phyloP scores from a whole-genome alignment of 1,140 invertebrate species.

The Lamellibrachia luymesi region DNA sequence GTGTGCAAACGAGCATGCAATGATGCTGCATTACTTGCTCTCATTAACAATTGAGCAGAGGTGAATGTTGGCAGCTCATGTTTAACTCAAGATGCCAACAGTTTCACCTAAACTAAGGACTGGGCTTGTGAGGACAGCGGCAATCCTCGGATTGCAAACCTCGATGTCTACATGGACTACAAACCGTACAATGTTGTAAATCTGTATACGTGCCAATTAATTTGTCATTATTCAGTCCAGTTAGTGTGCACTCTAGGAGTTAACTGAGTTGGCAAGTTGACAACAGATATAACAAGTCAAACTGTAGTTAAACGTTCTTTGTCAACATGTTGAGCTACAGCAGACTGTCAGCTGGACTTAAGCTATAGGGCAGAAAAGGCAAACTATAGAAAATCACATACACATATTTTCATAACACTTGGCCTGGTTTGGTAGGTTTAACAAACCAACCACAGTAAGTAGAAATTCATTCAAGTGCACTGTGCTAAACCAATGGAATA shows the following conservation, averaged over 20 bases:
- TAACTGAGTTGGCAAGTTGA: background rate
- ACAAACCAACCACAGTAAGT: background rate
- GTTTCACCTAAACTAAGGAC: background rate
- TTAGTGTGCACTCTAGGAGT: background rate
- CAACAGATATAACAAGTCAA: background rate
- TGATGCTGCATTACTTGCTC: background rate
- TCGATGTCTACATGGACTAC: background rate
- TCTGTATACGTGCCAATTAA: background rate
- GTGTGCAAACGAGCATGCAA: background rate
- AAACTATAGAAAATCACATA: background rate
- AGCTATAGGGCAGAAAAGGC: background rate
- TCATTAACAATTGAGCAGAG: background rate
- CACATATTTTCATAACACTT: background rate
- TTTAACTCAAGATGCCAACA: background rate
- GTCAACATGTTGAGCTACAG: background rate
- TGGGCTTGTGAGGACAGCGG: background rate
- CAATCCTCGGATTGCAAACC: background rate
- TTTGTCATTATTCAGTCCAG: background rate
- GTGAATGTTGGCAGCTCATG: background rate
- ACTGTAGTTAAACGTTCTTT: background rate
- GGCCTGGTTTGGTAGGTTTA: background rate
- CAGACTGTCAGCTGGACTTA: background rate
- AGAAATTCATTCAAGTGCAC: background rate
- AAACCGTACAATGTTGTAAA: background rate
- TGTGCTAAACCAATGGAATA: background rate